These are phyloP conservation scores for Spilogale gracilis DNA, from an alignment of 2,113 vertebrate species.

Conservation along the genomic window DNA sequence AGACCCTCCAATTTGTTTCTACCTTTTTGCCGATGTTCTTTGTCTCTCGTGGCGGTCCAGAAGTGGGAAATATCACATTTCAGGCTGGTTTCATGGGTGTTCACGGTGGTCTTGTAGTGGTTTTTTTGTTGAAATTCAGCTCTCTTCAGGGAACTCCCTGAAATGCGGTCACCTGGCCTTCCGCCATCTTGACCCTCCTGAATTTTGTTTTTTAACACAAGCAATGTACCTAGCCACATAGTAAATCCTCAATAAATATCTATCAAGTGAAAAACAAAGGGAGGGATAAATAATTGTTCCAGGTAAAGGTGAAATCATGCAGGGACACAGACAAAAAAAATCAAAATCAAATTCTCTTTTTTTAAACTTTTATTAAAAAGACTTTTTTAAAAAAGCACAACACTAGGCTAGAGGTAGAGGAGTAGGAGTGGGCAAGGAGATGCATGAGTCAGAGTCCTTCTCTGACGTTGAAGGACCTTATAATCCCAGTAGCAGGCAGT, in stretches of 20 bases:
- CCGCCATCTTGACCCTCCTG: no score
- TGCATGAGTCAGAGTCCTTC: constrained; percentile 46
- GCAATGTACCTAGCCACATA: background rate
- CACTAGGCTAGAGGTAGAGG: background rate
- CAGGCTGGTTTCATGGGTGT: no score
- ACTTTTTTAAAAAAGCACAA: background rate
- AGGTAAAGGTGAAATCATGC: constrained; percentile 46
- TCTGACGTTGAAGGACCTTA: constrained; percentile 71
- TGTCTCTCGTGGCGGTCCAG: no score
- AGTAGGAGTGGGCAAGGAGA: background rate
- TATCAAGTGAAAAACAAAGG: constrained; percentile 42
- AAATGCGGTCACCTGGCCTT: no score
- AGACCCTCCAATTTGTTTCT: no score
- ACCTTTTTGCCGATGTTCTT: no score
- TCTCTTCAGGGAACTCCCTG: no score
- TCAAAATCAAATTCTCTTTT: background rate
- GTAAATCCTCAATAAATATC: constrained; percentile 17
- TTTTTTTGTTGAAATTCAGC: no score
- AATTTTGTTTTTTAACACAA: background rate
- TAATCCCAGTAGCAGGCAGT: constrained; percentile 67
- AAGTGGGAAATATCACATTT: no score
- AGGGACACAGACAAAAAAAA: background rate
- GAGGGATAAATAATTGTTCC: background rate
- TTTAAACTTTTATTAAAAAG: background rate
- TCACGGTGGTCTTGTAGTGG: no score